Base-by-base conservation (phyloP, 2,797 vertebrate species). In the Pangasius djambal region DNA sequence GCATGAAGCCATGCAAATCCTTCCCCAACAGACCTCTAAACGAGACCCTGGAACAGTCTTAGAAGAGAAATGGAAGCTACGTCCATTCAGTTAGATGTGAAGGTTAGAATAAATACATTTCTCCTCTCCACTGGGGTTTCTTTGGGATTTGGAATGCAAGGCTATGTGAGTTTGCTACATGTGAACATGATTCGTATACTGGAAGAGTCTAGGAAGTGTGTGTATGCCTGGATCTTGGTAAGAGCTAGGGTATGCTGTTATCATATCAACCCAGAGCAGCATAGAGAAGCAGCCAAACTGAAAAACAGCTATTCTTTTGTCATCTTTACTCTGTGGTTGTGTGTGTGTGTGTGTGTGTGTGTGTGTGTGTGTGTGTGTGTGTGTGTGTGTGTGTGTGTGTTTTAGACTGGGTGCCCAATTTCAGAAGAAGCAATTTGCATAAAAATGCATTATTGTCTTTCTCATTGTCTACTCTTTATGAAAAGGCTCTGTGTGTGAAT, bases 201-300 rank as follows among this genome's bases (percentile, higher is more conserved):
- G 75, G 37, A 57, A 83, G 81, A 85, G 78, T 86, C 61, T 37
- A 61, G 37, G 34, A 69, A n/a, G 9, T 61, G 48, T 87, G 79
- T 70, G 44, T 77, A 86, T 77, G 22, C 37, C 57, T 77, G 16
- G 28, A 69, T 37, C 37, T 79, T 86, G 88, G 89, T 89, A 86
- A 89, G 85, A 79, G 83, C 86, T 90, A 91, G 92, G 88, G 92
- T 87, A 92, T 81, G 83, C 92, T 92, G 91, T 90, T 91, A 93
- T 92, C 89, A 89, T 87, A 90, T 92, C 89, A 86, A 91, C 88
- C 91, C 92, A 91, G 90, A 93, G 89, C 50, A 31, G 87, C 87
- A 87, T 89, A 91, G 18, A 84, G 85, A 88, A 86, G 84, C 72
- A 79, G 67, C 34, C 52, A 83, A 88, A 84, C 91, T 90, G 92